Base-by-base conservation (phyloP, 1,140 invertebrate genomes). In the Antheraea mylitta region DNA sequence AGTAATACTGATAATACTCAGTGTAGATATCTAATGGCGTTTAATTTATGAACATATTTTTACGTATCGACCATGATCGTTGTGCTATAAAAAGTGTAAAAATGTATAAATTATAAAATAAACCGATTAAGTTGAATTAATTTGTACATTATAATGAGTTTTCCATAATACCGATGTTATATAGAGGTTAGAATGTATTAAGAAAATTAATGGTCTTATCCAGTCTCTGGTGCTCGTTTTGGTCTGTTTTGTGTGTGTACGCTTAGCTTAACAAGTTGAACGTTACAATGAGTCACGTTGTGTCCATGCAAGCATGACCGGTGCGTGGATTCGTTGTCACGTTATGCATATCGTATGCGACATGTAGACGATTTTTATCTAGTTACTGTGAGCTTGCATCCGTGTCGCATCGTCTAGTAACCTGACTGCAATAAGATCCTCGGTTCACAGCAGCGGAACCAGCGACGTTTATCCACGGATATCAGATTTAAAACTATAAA, bases 371-470 rank as follows among this genome's bases (percentile, higher is more conserved):
- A 63, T 63, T 62, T 53, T 36, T 42, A 59, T 66, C 65, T 22
- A 37, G 53, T 69, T 68, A 59, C 22, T 72, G 42, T 48, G 60
- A 62, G 64, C 70, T 66, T 22, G 71, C 74, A 78, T 74, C 76
- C 71, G 72, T 76, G 70, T 76, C 72, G 72, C 59, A 74, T 71
- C 65, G 45, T 73, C 65, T 67, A 63, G 69, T 70, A 76, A 78
- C 71, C 78, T 73, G 75, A 37, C 64, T 78, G 80, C 77, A 84
- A 84, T 74, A 66, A 77, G 77, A 79, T 82, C 80, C 79, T 74
- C 69, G 65, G 73, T 66, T 74, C 77, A 77, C 65, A 58, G 64
- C 38, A 62, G 73, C 80, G 79, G 80, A 84, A 85, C 83, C 71
- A 71, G 72, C 59, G 68, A 64, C 30, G 18, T 45, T n/a, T 53